phyloP scores from a whole-genome alignment of 1,140 invertebrate genomes.

The Eueides isabella region DNA sequence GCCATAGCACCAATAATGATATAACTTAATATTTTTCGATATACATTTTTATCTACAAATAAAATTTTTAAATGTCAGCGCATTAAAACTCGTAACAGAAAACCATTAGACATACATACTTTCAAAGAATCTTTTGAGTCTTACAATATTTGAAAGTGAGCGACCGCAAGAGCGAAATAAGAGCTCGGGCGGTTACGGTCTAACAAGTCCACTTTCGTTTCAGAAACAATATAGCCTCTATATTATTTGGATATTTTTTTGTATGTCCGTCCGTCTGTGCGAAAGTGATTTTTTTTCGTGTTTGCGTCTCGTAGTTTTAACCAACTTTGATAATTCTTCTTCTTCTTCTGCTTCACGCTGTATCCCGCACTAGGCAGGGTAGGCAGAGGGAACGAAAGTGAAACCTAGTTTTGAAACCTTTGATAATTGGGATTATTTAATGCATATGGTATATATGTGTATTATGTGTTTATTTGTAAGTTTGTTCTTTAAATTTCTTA shows the following conservation, averaged over 20 bases:
- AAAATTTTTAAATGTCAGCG: not conserved
- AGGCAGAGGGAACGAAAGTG: not conserved
- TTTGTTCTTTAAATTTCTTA: too few relatives aligned
- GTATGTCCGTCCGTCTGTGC: not conserved
- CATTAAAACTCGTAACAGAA: not conserved
- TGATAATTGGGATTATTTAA: too few relatives aligned
- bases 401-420: too few relatives aligned
- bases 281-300: not conserved
- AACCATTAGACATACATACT: conserved; percentile 6
- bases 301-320: too few relatives aligned
- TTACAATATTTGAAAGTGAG: conserved; percentile 7
- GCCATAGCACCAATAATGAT: too few relatives aligned
- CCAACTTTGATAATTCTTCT: too few relatives aligned
- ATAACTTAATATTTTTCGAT: too few relatives aligned
- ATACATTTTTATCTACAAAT: not conserved
- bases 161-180: conserved; percentile 5
- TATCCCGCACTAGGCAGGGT: not conserved
- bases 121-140: conserved; percentile 3
- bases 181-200: not conserved
- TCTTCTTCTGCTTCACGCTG: not conserved
- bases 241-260: not conserved
- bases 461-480: too few relatives aligned
- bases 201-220: conserved; percentile 9
- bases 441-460: too few relatives aligned
- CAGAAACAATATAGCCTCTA: conserved; percentile 10